These are phyloP conservation scores for Ochropleura plecta DNA, from an alignment of 2,888 invertebrate species.

Conservation along the genomic window DNA sequence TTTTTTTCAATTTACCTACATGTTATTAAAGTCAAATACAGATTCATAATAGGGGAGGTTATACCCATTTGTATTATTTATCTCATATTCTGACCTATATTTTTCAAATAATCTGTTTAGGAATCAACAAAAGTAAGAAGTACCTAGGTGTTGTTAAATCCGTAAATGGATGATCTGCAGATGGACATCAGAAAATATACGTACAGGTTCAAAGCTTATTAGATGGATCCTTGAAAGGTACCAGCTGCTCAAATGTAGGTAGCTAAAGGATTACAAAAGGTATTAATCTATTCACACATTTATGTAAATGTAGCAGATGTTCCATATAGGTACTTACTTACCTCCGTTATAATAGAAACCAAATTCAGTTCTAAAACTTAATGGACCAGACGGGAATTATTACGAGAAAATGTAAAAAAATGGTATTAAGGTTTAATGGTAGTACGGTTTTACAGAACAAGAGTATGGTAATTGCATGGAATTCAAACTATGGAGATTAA, in stretches of 20 bases:
- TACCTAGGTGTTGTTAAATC: neutral
- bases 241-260: neutral
- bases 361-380: slow-evolving; percentile 16
- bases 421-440: too few relatives aligned
- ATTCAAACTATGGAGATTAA: neutral
- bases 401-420: neutral
- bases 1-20: too few relatives aligned
- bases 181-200: neutral
- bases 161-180: neutral
- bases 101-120: neutral
- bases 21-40: too few relatives aligned
- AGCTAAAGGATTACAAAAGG: neutral
- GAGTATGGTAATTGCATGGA: neutral
- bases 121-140: neutral
- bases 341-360: neutral
- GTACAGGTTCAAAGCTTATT: neutral
- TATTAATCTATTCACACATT: neutral
- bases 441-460: neutral
- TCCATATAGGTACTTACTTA: neutral
- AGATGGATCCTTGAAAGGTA: neutral
- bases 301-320: slow-evolving; percentile 7
- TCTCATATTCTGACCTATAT: too few relatives aligned
- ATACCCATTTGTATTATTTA: too few relatives aligned
- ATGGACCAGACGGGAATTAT: slow-evolving; percentile 5
- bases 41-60: too few relatives aligned